Base-by-base conservation (phyloP, 2,797 vertebrate species). In the Psittacula echo region DNA sequence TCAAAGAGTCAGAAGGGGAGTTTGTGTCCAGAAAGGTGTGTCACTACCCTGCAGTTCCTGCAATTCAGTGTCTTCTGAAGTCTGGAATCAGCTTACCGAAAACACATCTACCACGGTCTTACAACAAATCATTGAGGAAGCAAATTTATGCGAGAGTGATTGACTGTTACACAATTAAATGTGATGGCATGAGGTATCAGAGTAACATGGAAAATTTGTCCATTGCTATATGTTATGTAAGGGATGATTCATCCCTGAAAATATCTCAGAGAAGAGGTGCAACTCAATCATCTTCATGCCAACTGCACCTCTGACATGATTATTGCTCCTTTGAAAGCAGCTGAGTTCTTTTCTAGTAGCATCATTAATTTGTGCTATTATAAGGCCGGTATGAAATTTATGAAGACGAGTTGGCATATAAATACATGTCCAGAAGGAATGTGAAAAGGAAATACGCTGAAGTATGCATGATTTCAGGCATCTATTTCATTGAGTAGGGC, bases 281-380 rank as follows among this genome's bases (percentile, higher is more conserved):
- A 96, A 93, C 95, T 96, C 95, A 96, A 96, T 97, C 95, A 95
- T 96, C 91, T 94, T 97, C 95, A 90, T 96, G 95, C 96, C 95
- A 96, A 94, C 94, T 94, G 86, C 91, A 94, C 94, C 94, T 94
- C 93, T 96, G 96, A 97, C 95, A 95, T 95, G 90, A 94, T 95
- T 96, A 94, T 89, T 96, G 94, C 93, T 96, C 90, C 94, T 96
- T 87, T 95, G 94, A 95, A 97, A 88, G 93, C 91, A 90, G 88
- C 90, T 85, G 90, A 95, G 81, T 94, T 95, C 91, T 96, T 87
- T 95, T 89, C 91, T 95, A 93, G 95, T 93, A 75, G 93, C 94
- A 94, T 93, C 93, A 94, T 94, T 96, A 96, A 97, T 94, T 97
- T 96, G 95, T 96, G 91, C 90, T 96, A 93, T 94, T 96, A 94